phyloP scores from a whole-genome alignment of 2,113 vertebrate genomes.

The Seriola quinqueradiata region DNA sequence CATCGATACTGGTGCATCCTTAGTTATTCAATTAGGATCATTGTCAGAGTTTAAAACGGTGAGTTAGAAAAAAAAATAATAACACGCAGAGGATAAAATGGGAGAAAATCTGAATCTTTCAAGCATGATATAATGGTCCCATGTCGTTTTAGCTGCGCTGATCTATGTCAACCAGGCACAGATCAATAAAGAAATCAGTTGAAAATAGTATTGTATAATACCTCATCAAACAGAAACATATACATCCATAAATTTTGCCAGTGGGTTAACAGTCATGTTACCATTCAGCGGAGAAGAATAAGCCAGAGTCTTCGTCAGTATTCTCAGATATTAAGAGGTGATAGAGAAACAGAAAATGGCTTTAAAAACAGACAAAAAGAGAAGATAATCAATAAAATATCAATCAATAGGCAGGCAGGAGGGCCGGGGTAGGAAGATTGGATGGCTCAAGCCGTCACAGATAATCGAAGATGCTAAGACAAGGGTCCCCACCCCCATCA shows the following conservation, averaged over 20 bases:
- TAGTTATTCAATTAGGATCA: constrained; percentile 20
- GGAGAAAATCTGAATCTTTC: constrained; percentile 21
- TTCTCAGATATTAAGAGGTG: constrained; percentile 7
- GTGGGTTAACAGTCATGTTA: background rate
- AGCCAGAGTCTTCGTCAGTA: background rate
- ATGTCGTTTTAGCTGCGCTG: constrained; percentile 7
- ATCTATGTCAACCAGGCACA: constrained; percentile 26
- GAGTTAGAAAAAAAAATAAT: background rate
- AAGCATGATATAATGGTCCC: constrained; percentile 11
- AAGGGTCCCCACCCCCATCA: constrained; percentile 65
- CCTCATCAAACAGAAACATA: constrained; percentile 47
- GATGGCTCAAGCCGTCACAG: constrained; percentile 61
- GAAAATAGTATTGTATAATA: constrained; percentile 49
- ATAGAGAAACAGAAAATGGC: constrained; percentile 16
- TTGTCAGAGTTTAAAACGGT: constrained; percentile 33
- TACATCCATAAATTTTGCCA: constrained; percentile 25
- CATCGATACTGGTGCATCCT: constrained; percentile 15
- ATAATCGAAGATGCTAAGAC: constrained; percentile 72
- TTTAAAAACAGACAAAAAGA: constrained; percentile 65
- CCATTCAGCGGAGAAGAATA: background rate
- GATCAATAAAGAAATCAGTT: constrained; percentile 68
- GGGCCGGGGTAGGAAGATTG: constrained; percentile 50
- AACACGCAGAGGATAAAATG: background rate
- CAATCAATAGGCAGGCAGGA: constrained; percentile 68
- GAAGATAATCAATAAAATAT: constrained; percentile 78